Base-by-base conservation (phyloP, 2,888 invertebrate species). In the Orthonychiurus folsomi region DNA sequence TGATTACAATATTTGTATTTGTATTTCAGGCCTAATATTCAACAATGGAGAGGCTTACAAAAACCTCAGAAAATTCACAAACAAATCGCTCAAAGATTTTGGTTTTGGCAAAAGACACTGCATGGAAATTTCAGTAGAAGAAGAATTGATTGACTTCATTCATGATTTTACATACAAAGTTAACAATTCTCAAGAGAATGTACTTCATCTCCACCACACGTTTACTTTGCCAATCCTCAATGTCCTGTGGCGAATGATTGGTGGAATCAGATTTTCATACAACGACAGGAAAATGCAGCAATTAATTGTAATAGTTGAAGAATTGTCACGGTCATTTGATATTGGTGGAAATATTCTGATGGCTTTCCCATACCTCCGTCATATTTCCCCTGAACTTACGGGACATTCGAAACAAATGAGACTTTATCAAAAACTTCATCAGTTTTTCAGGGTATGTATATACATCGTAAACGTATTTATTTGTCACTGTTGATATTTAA, bases 151-250 rank as follows among this genome's bases (percentile, higher is more conserved):
- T 20, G 67, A 69, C 53, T 67, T 69, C 50, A 53, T 71, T 2
- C 56, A 66, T 26, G 37, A 64, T 55, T 67, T 71, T 24, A 55
- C 63, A 5, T 58, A 63, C n/a, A 64, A 52, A 26, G 54, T 65
- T 15, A 59, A 59, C 2, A 18, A 15, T 5, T 24, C 18, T 21
- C 3, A 59, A 9, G 50, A 61, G n/a, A 63, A 52, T 48, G 55
- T 68, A 9, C 50, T 71, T 2, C 28, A 60, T 18, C 63, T 68
- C 59, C 54, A 67, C 48, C 66, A 69, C 50, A 60, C 61, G 58
- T 71, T 69, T 53, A 71, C 67, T 2, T 60, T 71, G n/a, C 68
- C 71, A 5, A 68, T 71, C n/a, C 63, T 71, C 18, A 71, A 71
- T 27, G 67, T 71, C 25, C 58, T 71, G 18, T 71, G 71, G 71